phyloP scores from a whole-genome alignment of 2,113 vertebrate species.

The Amazona vittata region DNA sequence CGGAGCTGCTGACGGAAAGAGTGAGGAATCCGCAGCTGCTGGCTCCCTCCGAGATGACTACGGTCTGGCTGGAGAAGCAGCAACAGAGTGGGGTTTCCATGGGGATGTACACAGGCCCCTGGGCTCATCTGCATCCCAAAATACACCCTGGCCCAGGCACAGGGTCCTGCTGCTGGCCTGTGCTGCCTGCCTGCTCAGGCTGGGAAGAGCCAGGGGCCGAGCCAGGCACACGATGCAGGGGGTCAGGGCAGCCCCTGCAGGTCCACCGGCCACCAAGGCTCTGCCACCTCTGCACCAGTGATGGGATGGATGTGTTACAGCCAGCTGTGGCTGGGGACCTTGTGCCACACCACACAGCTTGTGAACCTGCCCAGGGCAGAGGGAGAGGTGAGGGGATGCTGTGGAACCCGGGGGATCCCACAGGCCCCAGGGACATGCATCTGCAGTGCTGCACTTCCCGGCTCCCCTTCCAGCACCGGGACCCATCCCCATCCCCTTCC shows the following conservation, averaged over 20 bases:
- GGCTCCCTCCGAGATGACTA: not conserved
- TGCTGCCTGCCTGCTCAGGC: not conserved
- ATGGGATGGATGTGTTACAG: not conserved
- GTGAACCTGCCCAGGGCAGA: not conserved
- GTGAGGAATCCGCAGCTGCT: constrained; percentile 68
- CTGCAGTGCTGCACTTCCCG: not conserved
- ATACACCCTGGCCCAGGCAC: not conserved
- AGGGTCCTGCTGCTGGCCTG: fast-evolving
- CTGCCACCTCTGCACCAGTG: fast-evolving
- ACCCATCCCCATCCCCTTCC: not conserved
- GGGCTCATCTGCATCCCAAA: not conserved
- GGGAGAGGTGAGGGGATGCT: not conserved
- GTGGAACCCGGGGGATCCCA: not conserved
- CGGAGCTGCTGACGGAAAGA: constrained; percentile 50
- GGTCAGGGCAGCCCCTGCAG: not conserved
- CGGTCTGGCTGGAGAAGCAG: not conserved
- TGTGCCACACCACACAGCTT: fast-evolving
- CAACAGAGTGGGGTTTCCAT: constrained; percentile 58
- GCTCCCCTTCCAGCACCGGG: not conserved
- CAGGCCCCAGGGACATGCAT: fast-evolving
- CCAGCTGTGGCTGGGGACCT: not conserved
- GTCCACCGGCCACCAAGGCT: fast-evolving
- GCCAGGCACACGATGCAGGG: fast-evolving
- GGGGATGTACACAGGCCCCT: constrained; percentile 7
- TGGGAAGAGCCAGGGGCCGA: not conserved